Evolutionary conservation across 2,888 invertebrate genomes (phyloP).

Genomic region (Xestia c-nigrum): DNA sequence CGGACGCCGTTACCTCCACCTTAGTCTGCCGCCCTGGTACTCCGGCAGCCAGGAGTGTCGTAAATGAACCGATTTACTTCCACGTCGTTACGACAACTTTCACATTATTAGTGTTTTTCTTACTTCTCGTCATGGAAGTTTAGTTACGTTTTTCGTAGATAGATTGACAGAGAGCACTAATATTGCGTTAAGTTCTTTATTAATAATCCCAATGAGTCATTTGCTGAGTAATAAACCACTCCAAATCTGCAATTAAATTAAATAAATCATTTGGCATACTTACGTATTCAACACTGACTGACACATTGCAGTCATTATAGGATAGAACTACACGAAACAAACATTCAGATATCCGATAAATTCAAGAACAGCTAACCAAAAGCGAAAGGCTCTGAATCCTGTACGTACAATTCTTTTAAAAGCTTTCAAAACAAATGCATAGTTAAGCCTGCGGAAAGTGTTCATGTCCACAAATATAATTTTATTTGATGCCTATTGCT

Average conservation of each 20-base stretch:
- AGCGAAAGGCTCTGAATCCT: no score
- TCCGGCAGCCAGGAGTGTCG: conserved; percentile 70
- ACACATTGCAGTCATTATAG: background rate
- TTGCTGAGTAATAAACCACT: background rate
- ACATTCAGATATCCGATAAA: background rate
- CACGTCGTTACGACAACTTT: conserved; percentile 74
- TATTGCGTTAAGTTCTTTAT: background rate
- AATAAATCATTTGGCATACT: background rate
- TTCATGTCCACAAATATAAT: conserved; percentile 59
- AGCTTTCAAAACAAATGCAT: conserved; percentile 33
- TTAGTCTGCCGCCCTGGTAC: conserved; percentile 60
- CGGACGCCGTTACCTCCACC: conserved; percentile 71
- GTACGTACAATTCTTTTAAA: background rate
- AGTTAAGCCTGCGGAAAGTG: conserved; percentile 43
- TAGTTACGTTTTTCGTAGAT: conserved; percentile 22
- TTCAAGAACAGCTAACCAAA: background rate
- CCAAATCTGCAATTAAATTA: background rate
- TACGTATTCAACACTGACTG: background rate
- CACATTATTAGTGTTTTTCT: conserved; percentile 59
- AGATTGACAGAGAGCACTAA: background rate
- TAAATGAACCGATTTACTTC: conserved; percentile 81
- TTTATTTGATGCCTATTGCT: conserved; percentile 58
- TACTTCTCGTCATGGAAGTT: conserved; percentile 36
- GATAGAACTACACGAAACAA: background rate
- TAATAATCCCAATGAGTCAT: background rate